A percentile compares a stretch with the other conserved stretches of the same genome.
phyloP scores from a whole-genome alignment of 2,888 invertebrate species.

The Melanostoma scalare region DNA sequence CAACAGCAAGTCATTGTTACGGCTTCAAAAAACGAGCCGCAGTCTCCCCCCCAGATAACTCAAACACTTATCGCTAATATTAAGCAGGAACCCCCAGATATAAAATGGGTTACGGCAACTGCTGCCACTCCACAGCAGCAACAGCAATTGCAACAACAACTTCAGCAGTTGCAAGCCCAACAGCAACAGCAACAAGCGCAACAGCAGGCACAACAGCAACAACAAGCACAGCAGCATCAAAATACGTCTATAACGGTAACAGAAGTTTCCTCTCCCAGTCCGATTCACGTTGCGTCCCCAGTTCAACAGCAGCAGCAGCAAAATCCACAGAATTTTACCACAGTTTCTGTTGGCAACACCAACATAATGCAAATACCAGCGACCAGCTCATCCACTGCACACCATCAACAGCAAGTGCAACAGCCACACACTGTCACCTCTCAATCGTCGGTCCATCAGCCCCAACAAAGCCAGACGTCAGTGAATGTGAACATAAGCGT shows the following conservation, averaged over 20 bases:
- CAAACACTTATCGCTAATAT: slow-evolving; percentile 79
- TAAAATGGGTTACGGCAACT: slow-evolving; percentile 78
- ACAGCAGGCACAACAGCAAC: slow-evolving; percentile 70
- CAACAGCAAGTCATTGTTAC: slow-evolving; percentile 77
- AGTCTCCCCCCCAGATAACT: slow-evolving; percentile 79
- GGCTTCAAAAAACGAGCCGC: slow-evolving; percentile 79
- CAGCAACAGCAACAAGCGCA: slow-evolving; percentile 62
- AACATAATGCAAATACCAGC: slow-evolving; percentile 68
- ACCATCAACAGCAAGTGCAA: slow-evolving; percentile 73
- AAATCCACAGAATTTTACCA: slow-evolving; percentile 61
- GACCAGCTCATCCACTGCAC: slow-evolving; percentile 66
- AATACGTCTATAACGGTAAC: slow-evolving; percentile 49
- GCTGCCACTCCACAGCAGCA: slow-evolving; percentile 79
- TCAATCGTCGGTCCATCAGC: slow-evolving; percentile 41
- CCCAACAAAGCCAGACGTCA: slow-evolving; percentile 75
- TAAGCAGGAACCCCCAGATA: slow-evolving; percentile 81
- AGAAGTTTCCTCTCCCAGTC: slow-evolving; percentile 67
- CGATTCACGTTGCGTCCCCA: slow-evolving; percentile 59
- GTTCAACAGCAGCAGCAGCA: slow-evolving; percentile 63
- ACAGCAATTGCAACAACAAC: slow-evolving; percentile 79
- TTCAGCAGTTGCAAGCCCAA: slow-evolving; percentile 76
- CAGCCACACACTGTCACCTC: slow-evolving; percentile 72
- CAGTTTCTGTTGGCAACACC: slow-evolving; percentile 64
- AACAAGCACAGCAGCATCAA: slow-evolving; percentile 46
- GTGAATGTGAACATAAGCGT: slow-evolving; percentile 81